Conservation (phyloP, 2,797 vertebrate genomes). For the Crax fasciolata region DNA sequence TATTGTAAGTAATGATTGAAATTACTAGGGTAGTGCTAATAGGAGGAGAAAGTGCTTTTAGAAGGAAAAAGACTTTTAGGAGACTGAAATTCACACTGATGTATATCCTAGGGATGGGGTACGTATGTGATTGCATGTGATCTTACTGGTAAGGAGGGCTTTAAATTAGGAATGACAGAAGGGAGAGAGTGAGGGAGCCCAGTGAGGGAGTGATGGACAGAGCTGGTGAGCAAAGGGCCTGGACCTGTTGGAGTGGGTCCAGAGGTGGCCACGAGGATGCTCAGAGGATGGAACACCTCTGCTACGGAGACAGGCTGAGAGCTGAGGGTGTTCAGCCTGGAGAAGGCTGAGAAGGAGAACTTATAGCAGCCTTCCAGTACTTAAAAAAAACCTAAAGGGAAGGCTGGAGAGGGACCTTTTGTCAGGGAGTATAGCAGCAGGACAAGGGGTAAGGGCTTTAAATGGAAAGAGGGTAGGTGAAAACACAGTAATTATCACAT, state of each 20-base stretch:
- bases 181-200: background rate
- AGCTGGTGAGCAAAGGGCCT: background rate
- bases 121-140: rapidly evolving
- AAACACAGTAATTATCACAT: background rate
- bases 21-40: background rate
- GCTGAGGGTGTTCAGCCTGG: background rate
- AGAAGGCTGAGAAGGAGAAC: background rate
- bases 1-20: background rate
- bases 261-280: background rate
- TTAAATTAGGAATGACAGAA: background rate
- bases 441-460: background rate
- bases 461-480: background rate
- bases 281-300: background rate
- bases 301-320: background rate
- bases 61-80: background rate
- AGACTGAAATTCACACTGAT: background rate
- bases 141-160: background rate
- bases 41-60: background rate
- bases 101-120: background rate
- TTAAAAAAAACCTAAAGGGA: background rate
- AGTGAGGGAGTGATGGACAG: background rate
- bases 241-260: background rate
- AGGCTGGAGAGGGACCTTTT: background rate
- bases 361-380: background rate
- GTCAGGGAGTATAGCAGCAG: background rate